A percentile compares a stretch with the other conserved stretches of the same genome.
Evolutionary conservation across 2,797 vertebrate species (phyloP).

Genomic region (Cottoperca gobio): DNA sequence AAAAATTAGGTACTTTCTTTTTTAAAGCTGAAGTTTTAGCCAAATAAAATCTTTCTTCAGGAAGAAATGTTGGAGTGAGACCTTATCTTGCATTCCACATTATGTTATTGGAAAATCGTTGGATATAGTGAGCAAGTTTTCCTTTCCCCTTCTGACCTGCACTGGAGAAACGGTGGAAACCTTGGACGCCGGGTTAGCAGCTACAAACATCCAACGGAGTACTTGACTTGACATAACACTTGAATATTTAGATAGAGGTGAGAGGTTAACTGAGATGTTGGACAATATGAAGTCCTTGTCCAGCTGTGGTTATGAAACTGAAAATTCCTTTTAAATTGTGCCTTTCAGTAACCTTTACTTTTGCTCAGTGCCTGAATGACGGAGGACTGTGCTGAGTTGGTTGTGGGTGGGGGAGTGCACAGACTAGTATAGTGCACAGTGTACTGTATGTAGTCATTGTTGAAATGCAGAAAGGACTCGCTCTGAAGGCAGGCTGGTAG

Average conservation of each 20-base stretch:
- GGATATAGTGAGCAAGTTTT: neutral
- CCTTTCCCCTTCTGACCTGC: neutral
- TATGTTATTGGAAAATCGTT: neutral
- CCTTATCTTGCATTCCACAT: constrained; percentile 36
- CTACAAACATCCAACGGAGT: neutral
- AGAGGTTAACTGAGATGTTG: neutral
- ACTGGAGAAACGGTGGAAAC: no score
- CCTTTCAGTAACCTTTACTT: neutral
- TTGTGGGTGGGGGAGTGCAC: neutral
- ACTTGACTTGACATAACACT: neutral
- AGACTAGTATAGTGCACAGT: no score
- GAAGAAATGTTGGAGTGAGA: neutral
- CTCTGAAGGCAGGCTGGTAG: constrained; percentile 20
- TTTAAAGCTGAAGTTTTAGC: neutral
- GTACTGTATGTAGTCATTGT: constrained; percentile 29
- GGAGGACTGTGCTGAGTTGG: neutral
- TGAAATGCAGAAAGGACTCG: constrained; percentile 24
- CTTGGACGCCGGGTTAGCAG: neutral
- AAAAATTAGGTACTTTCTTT: neutral
- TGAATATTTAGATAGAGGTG: neutral
- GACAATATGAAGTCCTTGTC: neutral
- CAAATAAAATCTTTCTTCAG: neutral
- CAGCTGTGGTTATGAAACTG: neutral
- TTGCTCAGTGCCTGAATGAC: neutral
- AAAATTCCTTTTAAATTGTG: neutral